Evolutionary conservation across 1,140 invertebrate genomes (phyloP).

Genomic region (Caligus rogercresseyi): DNA sequence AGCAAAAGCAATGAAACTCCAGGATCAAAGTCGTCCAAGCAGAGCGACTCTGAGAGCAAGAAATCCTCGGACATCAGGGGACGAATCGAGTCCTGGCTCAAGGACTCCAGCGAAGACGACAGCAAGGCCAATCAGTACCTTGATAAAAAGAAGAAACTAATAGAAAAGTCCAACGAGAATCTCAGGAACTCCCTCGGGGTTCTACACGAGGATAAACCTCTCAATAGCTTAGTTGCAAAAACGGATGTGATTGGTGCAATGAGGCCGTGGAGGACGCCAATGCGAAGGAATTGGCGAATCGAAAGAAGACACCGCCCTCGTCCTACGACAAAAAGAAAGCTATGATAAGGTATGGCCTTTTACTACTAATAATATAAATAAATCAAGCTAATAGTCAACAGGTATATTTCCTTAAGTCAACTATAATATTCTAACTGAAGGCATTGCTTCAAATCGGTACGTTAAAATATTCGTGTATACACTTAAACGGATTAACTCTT

Average conservation of each 20-base stretch:
- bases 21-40: background rate
- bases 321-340: conserved; percentile 12
- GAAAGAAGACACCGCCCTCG: conserved; percentile 16
- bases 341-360: background rate
- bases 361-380: background rate
- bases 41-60: background rate
- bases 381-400: background rate
- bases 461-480: no score
- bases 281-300: conserved; percentile 13
- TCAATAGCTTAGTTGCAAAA: conserved; percentile 52
- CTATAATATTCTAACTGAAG: no score
- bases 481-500: no score
- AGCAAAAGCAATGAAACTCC: background rate
- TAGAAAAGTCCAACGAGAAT: conserved; percentile 25
- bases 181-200: conserved; percentile 36
- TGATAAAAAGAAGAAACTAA: conserved; percentile 12
- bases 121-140: conserved; percentile 31
- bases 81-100: conserved; percentile 64
- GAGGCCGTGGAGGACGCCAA: conserved; percentile 52
- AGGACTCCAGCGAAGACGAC: conserved; percentile 66
- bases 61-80: conserved; percentile 9
- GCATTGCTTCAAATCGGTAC: no score
- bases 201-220: conserved; percentile 42
- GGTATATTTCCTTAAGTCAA: no score
- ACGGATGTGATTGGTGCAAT: conserved; percentile 62